Evolutionary conservation across 2,888 invertebrate genomes (phyloP).

Genomic region (Stenchaetothrips biformis): DNA sequence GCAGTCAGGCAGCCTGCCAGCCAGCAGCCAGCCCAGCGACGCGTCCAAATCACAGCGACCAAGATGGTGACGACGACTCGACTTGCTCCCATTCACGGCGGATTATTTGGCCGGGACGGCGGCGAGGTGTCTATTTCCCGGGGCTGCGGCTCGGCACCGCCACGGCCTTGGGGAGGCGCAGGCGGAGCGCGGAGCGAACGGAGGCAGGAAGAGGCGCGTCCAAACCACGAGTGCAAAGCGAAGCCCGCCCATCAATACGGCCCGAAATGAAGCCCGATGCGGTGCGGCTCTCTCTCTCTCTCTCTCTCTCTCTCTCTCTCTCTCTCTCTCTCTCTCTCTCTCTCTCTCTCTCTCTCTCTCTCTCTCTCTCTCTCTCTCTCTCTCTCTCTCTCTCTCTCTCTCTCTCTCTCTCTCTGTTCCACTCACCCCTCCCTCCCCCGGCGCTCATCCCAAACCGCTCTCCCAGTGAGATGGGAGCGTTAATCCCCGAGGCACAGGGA

Average conservation of each 20-base stretch:
- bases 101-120: neutral
- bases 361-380: no score
- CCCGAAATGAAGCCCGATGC: slow-evolving; percentile 9
- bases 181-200: neutral
- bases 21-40: no score
- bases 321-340: no score
- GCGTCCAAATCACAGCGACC: no score
- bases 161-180: neutral
- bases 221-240: slow-evolving; percentile 15
- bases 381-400: neutral
- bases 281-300: neutral
- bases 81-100: neutral
- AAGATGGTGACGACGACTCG: no score
- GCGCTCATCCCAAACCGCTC: neutral
- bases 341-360: no score
- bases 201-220: neutral
- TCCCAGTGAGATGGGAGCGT: neutral
- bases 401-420: slow-evolving; percentile 12
- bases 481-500: slow-evolving; percentile 13
- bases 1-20: no score
- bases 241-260: slow-evolving; percentile 5
- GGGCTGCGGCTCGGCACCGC: neutral
- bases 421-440: slow-evolving; percentile 10
- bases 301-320: no score
- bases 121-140: slow-evolving; percentile 1